Evolutionary conservation across 2,888 invertebrate genomes (phyloP), one percentile per base, ranked within the genome.

Genomic region (Ophion slaviceki): DNA sequence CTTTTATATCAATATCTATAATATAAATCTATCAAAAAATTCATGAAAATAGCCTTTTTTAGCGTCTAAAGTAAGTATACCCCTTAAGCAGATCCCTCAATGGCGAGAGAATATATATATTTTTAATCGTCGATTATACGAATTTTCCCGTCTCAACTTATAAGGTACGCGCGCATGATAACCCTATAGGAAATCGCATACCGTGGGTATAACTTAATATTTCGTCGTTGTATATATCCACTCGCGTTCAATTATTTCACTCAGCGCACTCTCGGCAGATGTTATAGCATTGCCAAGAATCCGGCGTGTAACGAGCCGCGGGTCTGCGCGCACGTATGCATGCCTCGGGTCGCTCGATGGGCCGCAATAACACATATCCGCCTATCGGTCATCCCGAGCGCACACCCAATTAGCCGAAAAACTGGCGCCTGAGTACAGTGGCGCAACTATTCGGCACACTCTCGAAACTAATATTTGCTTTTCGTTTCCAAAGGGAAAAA

Each of bases 271-370:
- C 81, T 53, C 36, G 40, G 66, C 66, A 53, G 53, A 53, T 77
- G 53, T 57, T 77, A 70, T 57, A 77, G 24, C 74, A 78, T 79
- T 83, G 83, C 83, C 83, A 83, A 83, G 79, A 83, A 83, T 79
- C 53, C 77, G 82, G 40, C 61, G 70, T 74, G 72, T 40, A 61
- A 74, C 72, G 72, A 74, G 40, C 61, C 57, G 59, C 20, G 20
- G 61, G 10, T 14, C 32, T 61, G 10, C 61, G 61, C 61, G 57
- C 32, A 36, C 57, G 71, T 17, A 67, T 17, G n/a, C 36, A 57
- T 6, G 57, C 57, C 53, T 57, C 45, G 36, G 14, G n/a, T 24
- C 40, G 40, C 70, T 72, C 67, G 59, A 77, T 78, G 71, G 53
- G 53, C 53, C 53, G 53, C 53, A 53, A 53, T 53, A 53, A 53